Base-by-base conservation (phyloP, 2,797 vertebrate species). In the Rallus crepitans region DNA sequence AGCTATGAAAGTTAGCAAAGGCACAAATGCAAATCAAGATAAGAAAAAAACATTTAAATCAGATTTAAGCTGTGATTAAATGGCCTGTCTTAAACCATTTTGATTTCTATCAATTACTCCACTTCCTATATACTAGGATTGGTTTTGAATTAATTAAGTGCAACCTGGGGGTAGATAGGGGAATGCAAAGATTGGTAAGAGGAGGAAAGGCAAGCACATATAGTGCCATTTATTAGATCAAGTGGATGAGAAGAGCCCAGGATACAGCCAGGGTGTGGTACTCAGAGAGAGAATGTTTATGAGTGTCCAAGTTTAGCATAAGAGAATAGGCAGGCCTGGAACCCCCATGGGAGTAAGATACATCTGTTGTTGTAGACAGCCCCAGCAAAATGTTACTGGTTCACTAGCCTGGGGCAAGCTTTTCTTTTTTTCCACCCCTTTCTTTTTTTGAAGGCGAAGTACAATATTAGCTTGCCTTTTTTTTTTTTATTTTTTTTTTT, bases 281-380 rank as follows among this genome's bases (percentile, higher is more conserved):
- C 82, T 80, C 78, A 45, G 33, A 79, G 93, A 79, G 93, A 64
- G 70, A 94, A 88, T 64, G 77, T 90, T 91, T 91, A 2, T 39
- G 60, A 89, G 56, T 17, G 56, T 80, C 88, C 96, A 95, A 97
- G 95, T 95, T 95, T 52, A 95, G 81, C 95, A 61, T 1, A 64
- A 84, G 66, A 94, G 94, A 95, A 92, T 4, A 95, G 83, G 83
- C 93, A 94, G 56, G 81, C 80, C 68, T 71, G 53, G 76, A 90
- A 95, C 68, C 18, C 91, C 64, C 56, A 73, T 0, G 57, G 77
- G 96, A 94, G 39, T 55, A 53, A 82, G 53, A 94, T 82, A 73
- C 93, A 95, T 96, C 96, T 96, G 91, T 71, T 96, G 84, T 91
- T 94, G 73, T 50, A 94, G 78, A 85, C 94, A 91, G 83, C 64